Conservation (phyloP, 2,797 vertebrate genomes). For the Takifugu ocellatus region DNA sequence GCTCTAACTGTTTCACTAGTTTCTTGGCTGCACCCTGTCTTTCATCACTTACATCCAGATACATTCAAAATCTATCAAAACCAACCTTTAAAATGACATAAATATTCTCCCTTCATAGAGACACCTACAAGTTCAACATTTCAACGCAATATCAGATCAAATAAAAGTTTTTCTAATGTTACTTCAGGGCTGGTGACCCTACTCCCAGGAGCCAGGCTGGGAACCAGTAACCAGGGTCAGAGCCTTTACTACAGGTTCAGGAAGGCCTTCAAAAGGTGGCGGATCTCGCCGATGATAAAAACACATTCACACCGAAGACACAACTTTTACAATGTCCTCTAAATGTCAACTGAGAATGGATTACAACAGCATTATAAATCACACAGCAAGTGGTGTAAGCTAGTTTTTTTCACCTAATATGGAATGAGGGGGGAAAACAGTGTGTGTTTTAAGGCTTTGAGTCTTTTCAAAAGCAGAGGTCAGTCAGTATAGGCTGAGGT, state of each 20-base stretch:
- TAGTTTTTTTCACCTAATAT: conserved; percentile 54
- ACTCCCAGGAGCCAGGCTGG: conserved; percentile 64
- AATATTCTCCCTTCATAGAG: conserved; percentile 17
- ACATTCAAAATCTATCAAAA: conserved; percentile 25
- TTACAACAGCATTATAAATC: conserved; percentile 62
- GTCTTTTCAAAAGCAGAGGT: conserved; percentile 72
- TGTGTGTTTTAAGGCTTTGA: conserved; percentile 50
- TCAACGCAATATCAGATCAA: conserved; percentile 42
- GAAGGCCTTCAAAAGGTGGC: conserved; percentile 69
- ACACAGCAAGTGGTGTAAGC: conserved; percentile 46
- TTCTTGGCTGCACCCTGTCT: conserved; percentile 29
- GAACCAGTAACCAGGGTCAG: conserved; percentile 69
- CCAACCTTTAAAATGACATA: neutral
- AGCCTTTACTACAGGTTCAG: conserved; percentile 66
- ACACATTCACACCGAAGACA: conserved; percentile 56
- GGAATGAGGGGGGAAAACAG: conserved; percentile 50
- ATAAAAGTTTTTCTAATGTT: conserved; percentile 42
- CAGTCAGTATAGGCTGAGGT: conserved; percentile 67
- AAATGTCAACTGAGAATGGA: conserved; percentile 65
- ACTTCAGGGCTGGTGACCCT: conserved; percentile 63
- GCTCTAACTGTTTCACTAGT: conserved; percentile 25
- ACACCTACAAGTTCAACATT: conserved; percentile 43
- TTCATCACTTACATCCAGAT: conserved; percentile 21
- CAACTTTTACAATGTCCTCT: conserved; percentile 64
- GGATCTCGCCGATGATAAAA: conserved; percentile 63